Evolutionary conservation across 2,888 invertebrate genomes (phyloP).

Genomic region (Sarcophaga subvicina): DNA sequence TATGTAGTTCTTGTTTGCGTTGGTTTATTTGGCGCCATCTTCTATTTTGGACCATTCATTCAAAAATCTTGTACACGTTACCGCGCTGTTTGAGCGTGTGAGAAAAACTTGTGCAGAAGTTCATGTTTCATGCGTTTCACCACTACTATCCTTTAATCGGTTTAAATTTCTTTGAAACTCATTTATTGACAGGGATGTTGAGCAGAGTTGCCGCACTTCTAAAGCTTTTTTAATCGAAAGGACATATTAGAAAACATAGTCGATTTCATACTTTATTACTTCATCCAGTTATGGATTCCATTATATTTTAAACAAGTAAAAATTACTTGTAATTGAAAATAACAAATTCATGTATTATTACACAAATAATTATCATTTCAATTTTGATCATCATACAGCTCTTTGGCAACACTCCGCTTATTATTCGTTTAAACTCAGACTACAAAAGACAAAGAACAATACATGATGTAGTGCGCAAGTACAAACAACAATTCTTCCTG

Average conservation of each 20-base stretch:
- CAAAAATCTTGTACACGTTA: conserved; percentile 6
- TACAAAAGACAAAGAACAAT: neutral
- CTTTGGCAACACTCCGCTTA: too few relatives aligned
- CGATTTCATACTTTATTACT: too few relatives aligned
- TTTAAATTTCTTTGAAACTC: conserved; percentile 11
- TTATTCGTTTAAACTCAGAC: too few relatives aligned
- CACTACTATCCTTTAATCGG: conserved; percentile 25
- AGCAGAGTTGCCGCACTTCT: conserved; percentile 39
- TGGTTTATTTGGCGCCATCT: conserved; percentile 65
- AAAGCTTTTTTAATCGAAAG: neutral
- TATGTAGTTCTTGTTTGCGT: too few relatives aligned
- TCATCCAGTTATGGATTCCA: neutral
- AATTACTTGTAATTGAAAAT: neutral
- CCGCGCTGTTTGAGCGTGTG: neutral
- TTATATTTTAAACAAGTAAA: too few relatives aligned
- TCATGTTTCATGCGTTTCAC: neutral
- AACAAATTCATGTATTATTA: neutral
- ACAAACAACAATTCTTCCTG: conserved; percentile 46
- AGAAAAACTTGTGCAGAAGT: neutral
- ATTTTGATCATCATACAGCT: too few relatives aligned
- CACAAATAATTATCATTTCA: too few relatives aligned
- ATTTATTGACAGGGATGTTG: conserved; percentile 15
- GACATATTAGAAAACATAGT: neutral
- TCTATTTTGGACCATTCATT: conserved; percentile 41
- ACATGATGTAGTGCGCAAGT: conserved; percentile 57